Evolutionary conservation across 2,113 vertebrate species (phyloP).

Genomic region (Oriolus oriolus): DNA sequence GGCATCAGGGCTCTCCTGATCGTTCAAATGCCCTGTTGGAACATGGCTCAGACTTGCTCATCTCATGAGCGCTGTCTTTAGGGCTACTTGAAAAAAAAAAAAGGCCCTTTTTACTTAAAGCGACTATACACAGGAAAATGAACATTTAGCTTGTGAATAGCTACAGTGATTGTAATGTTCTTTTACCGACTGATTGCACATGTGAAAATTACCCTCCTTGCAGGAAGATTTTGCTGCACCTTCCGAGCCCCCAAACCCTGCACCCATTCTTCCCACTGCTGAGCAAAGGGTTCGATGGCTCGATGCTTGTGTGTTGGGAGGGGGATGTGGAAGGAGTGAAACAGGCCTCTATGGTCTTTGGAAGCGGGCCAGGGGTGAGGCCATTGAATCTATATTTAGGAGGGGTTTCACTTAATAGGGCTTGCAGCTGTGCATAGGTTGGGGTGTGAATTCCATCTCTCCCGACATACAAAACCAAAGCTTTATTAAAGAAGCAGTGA

Average conservation of each 20-base stretch:
- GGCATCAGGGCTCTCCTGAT: constrained; percentile 8
- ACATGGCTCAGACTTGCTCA: constrained; percentile 4
- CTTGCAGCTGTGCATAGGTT: constrained; percentile 61
- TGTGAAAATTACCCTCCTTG: not conserved
- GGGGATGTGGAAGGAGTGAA: constrained; percentile 27
- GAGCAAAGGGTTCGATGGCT: not conserved
- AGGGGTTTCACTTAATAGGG: constrained; percentile 60
- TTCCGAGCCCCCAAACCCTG: not conserved
- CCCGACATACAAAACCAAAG: constrained; percentile 18
- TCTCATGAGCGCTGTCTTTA: not conserved
- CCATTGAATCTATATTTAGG: constrained; percentile 61
- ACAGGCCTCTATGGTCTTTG: constrained; percentile 29
- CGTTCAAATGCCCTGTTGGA: constrained; percentile 11
- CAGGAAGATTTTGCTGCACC: not conserved
- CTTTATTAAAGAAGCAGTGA: constrained; percentile 58
- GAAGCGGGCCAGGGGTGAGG: constrained; percentile 55
- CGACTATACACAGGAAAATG: not conserved
- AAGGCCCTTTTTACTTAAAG: not conserved
- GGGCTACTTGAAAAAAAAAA: constrained; percentile 15
- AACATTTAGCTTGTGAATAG: not conserved
- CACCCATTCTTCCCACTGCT: not conserved
- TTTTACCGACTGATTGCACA: constrained; percentile 26
- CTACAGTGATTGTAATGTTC: not conserved
- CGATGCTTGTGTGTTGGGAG: not conserved
- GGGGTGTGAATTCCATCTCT: constrained; percentile 63